These are phyloP conservation scores for Aspiorhynchus laticeps DNA, from an alignment of 2,113 vertebrate genomes.

Conservation along the genomic window DNA sequence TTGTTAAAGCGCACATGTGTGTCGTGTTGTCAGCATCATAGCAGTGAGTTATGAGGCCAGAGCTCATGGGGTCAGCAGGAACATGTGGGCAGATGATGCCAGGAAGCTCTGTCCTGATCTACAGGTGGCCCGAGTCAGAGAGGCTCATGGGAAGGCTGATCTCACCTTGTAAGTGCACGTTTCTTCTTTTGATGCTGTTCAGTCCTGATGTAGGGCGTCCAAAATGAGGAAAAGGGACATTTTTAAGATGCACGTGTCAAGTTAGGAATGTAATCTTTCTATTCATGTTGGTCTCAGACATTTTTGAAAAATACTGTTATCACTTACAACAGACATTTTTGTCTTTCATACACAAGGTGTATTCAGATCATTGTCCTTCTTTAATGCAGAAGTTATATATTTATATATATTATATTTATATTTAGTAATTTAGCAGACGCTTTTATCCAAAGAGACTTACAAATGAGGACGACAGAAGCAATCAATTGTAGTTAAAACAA, in stretches of 20 bases:
- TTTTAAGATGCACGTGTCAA: not conserved
- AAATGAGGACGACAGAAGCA: too few relatives aligned
- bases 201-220: not conserved
- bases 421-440: too few relatives aligned
- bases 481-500: too few relatives aligned
- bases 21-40: conserved; percentile 80
- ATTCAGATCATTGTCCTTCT: too few relatives aligned
- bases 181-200: not conserved
- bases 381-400: too few relatives aligned
- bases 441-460: too few relatives aligned
- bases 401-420: too few relatives aligned
- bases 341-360: too few relatives aligned
- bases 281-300: not conserved
- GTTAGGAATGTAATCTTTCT: not conserved
- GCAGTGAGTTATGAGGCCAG: conserved; percentile 97
- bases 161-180: conserved; percentile 82
- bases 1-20: not conserved
- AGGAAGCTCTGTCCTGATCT: conserved; percentile 89
- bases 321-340: too few relatives aligned
- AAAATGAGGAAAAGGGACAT: not conserved
- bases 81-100: conserved; percentile 93
- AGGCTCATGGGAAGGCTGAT: conserved; percentile 91
- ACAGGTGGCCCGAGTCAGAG: conserved; percentile 84
- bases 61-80: conserved; percentile 87
- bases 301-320: not conserved